phyloP scores from a whole-genome alignment of 2,113 vertebrate species.

The Poeciliopsis prolifica region DNA sequence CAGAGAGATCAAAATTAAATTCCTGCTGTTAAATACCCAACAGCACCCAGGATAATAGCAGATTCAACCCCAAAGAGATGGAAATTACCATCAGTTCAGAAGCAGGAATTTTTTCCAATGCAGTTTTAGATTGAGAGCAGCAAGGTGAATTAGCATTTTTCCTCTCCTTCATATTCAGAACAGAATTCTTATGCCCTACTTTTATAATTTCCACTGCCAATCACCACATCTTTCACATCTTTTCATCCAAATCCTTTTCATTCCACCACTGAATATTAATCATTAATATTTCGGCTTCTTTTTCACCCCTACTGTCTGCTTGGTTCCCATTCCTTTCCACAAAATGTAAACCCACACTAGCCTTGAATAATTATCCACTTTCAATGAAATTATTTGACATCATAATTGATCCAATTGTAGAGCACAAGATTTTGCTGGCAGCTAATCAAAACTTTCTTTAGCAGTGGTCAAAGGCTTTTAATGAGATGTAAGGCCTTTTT shows the following conservation, averaged over 20 bases:
- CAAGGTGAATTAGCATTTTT: conserved; percentile 52
- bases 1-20: conserved; percentile 42
- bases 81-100: conserved; percentile 37
- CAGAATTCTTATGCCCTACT: conserved; percentile 21
- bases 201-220: conserved; percentile 50
- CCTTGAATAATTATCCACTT: conserved; percentile 7
- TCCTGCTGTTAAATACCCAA: conserved; percentile 21
- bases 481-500: not conserved
- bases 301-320: conserved; percentile 8
- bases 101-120: conserved; percentile 9
- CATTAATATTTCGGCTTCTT: conserved; percentile 16
- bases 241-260: conserved; percentile 47
- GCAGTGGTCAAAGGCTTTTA: not conserved
- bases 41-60: conserved; percentile 13
- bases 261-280: conserved; percentile 55
- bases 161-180: conserved; percentile 32
- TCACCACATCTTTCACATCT: conserved; percentile 45
- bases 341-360: conserved; percentile 11
- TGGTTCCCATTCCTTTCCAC: conserved; percentile 1
- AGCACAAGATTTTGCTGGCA: not conserved
- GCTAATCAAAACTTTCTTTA: not conserved
- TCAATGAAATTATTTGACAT: not conserved
- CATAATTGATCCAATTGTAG: not conserved
- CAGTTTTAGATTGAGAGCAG: conserved; percentile 13
- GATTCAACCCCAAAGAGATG: conserved; percentile 39